Evolutionary conservation across 1,140 invertebrate genomes (phyloP).

Genomic region (fruit fly (Drosophila melanogaster)): Release_6_plus_ISO1_MT NC_004354.4:5301001-5301500

Average conservation of each 20-base stretch:
- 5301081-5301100: no score
- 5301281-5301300: slow-evolving; percentile 25
- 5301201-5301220: neutral
- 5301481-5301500: neutral
- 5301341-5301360: slow-evolving; percentile 21
- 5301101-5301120: no score
- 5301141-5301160: no score
- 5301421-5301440: neutral
- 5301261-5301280: slow-evolving; percentile 15
- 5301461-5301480: slow-evolving; percentile 2
- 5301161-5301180: no score
- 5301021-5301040: no score
- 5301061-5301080: no score
- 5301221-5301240: slow-evolving; percentile 42
- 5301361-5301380: slow-evolving; percentile 26
- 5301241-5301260: slow-evolving; percentile 46
- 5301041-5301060: no score
- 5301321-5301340: slow-evolving; percentile 9
- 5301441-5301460: neutral
- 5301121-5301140: no score
- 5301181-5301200: slow-evolving; percentile 12
- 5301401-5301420: slow-evolving; percentile 39
- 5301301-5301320: slow-evolving; percentile 26
- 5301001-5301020: neutral
- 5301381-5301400: slow-evolving; percentile 37